phyloP scores from a whole-genome alignment of 2,113 vertebrate genomes.

The Cervus canadensis region DNA sequence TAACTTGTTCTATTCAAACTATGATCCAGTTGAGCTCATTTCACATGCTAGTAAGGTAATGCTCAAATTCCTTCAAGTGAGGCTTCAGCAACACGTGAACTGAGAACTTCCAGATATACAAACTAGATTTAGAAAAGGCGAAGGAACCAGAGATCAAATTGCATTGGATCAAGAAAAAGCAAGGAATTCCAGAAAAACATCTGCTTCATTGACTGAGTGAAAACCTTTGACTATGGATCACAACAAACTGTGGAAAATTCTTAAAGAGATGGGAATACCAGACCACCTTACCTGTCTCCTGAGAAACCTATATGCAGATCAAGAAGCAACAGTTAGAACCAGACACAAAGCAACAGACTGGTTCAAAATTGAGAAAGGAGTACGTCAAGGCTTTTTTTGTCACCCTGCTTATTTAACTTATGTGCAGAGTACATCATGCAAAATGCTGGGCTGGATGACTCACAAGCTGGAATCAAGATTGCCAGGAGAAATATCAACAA shows the following conservation, averaged over 20 bases:
- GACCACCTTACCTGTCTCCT: not conserved
- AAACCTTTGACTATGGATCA: not conserved
- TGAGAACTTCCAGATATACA: not conserved
- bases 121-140: not conserved
- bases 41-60: not conserved
- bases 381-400: not conserved
- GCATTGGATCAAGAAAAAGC: not conserved
- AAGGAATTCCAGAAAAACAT: not conserved
- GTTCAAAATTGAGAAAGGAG: not conserved
- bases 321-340: not conserved
- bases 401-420: not conserved
- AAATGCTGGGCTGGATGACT: not conserved
- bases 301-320: not conserved
- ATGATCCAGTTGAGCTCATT: rapidly evolving
- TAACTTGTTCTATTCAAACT: not conserved
- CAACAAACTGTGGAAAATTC: not conserved
- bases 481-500: not conserved
- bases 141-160: not conserved
- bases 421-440: not conserved
- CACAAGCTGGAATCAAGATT: not conserved
- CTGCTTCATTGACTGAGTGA: not conserved
- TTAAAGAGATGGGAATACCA: not conserved
- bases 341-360: not conserved
- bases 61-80: not conserved
- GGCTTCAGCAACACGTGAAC: not conserved